Evolutionary conservation across 1,140 invertebrate species (phyloP), one percentile per base, ranked within the genome.

Genomic region (Phthorimaea operculella): DNA sequence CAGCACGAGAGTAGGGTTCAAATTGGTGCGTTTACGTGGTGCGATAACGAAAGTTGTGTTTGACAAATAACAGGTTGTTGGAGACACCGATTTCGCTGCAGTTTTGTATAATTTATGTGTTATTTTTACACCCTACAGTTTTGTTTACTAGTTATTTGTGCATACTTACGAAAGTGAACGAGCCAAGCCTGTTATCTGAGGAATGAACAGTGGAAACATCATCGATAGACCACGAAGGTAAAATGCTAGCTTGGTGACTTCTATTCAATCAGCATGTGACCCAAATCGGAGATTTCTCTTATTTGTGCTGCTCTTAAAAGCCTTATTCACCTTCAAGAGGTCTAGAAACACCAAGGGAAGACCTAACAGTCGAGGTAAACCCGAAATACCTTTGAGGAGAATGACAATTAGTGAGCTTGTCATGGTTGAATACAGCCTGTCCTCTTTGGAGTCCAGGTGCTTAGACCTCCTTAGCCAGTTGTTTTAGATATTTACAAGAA

Each of bases 181-280:
- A 57, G 39, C 10, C 16, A 17, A 36, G 17, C 54, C 55, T 45
- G 16, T 53, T 14, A 34, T 28, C 36, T 51, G 12, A 58, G 39
- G 16, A 58, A 42, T 51, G 9, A 39, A 51, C 36, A 45, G 28
- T 14, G 42, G 51, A 54, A 62, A 55, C 33, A 33, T 57, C 45
- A 16, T 44, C 10, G 58, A 28, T 2, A 28, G 62, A 45, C 51
- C 53, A 47, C 50, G 39, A 17, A 57, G 12, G 55, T 54, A 44
- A 45, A n/a, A 60, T 6, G 57, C 59, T 57, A 71, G 63, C 67
- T 66, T 59, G 57, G 53, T 60, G 55, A 68, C 57, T 72, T 70
- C 60, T 71, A 70, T 72, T 75, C 70, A 83, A 83, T 86, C 87
- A 87, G 86, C 87, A 88, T 88, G 87, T 88, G 87, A 88, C 87